These are phyloP conservation scores for Carapus acus DNA, from an alignment of 2,797 vertebrate genomes.

Conservation along the genomic window DNA sequence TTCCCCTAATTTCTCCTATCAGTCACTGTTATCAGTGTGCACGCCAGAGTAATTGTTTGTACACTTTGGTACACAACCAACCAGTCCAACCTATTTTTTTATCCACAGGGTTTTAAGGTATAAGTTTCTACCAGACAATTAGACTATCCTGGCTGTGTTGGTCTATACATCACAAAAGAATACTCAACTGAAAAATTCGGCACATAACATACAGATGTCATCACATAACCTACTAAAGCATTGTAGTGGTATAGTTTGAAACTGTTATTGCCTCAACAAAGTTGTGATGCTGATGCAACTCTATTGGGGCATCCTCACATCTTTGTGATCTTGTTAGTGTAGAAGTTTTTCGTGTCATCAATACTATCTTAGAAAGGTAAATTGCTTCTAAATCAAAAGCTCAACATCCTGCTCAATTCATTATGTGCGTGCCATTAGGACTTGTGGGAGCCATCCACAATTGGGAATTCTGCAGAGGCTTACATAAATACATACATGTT, in stretches of 20 bases:
- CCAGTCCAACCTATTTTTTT: too few relatives aligned
- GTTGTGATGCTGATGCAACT: too few relatives aligned
- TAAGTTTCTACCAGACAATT: too few relatives aligned
- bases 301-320: conserved; percentile 59
- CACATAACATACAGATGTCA: conserved; percentile 46
- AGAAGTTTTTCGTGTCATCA: conserved; percentile 64
- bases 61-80: too few relatives aligned
- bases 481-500: conserved; percentile 31
- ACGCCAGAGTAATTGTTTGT: too few relatives aligned
- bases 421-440: conserved; percentile 57
- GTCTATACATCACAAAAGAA: conserved; percentile 41
- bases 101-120: too few relatives aligned
- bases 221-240: conserved; percentile 60
- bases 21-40: too few relatives aligned
- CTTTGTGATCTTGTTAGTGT: conserved; percentile 68
- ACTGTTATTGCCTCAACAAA: conserved; percentile 58
- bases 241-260: conserved; percentile 39
- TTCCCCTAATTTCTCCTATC: too few relatives aligned
- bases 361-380: conserved; percentile 62
- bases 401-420: conserved; percentile 47
- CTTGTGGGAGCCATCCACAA: conserved; percentile 38
- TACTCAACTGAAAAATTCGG: conserved; percentile 37
- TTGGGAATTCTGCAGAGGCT: conserved; percentile 21
- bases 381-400: conserved; percentile 59
- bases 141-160: conserved; percentile 15